Base-by-base conservation (phyloP, 2,797 vertebrate genomes). In the Heteromormyrus szaboi region DNA sequence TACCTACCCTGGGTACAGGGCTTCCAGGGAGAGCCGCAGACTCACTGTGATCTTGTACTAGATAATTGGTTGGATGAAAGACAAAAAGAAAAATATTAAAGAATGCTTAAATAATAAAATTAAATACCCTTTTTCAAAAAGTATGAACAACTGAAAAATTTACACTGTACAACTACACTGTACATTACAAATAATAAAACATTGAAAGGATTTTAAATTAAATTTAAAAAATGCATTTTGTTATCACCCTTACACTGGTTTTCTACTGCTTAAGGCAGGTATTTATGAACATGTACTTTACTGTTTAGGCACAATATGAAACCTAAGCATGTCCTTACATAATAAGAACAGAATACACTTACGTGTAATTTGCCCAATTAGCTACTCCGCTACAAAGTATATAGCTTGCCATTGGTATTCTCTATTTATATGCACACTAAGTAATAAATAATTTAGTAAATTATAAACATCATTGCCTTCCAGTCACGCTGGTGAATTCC, bases 301-400 rank as follows among this genome's bases (percentile, higher is more conserved):
- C 88, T 94, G 93, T 94, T 95, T 94, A 95, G 92, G 91, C 91
- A 89, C 92, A 93, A 94, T 94, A 93, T 93, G 95, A 90, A 93
- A 94, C 93, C 93, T 91, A 90, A 92, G 92, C 94, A 90, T 95
- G 94, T 90, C 93, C 89, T 91, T 92, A 93, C 95, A 92, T 94
- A 94, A 91, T 91, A 62, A 92, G 76, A 89, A 88, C 22, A 91
- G 86, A 89, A 56, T 62, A 88, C 76, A 87, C 44, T 89, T 33
- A 86, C 11, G 41, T 51, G 62, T 89, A 86, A 86, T 86, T 89
- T 19, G 14, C 11, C n/a, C n/a, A 88, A 59, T 46, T 41, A 81
- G 76, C 29, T 89, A 53, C 88, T 89, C 62, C 22, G 48, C 22
- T 53, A 19, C 50, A 37, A 83, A 86, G 33, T 85, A 12, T 65